Conservation (phyloP, 37 sponge, comb jelly and placozoan genomes). For the Oscarella lobularis region DNA sequence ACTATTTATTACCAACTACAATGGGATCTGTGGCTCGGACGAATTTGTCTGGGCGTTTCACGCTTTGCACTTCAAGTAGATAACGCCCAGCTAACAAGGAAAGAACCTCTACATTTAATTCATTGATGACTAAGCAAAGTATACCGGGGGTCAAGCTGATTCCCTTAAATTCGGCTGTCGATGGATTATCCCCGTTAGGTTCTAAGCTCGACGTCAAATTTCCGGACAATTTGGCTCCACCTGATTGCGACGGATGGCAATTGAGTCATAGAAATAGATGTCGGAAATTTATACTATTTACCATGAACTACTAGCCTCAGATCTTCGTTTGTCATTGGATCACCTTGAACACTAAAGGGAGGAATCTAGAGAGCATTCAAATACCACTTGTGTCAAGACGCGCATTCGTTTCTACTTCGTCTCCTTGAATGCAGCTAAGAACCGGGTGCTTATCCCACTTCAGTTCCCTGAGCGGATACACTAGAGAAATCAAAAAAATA, state of each 20-base stretch:
- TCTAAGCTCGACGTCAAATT: conserved; percentile 12
- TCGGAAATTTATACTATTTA: not conserved
- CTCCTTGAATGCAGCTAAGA: conserved; percentile 6
- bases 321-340: conserved; percentile 24
- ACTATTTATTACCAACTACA: conserved; percentile 45
- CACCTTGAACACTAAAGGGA: conserved; percentile 34
- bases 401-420: conserved; percentile 12
- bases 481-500: too few relatives aligned
- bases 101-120: not conserved
- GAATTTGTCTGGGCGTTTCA: conserved; percentile 7
- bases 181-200: conserved; percentile 32
- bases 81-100: conserved; percentile 41
- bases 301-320: conserved; percentile 30
- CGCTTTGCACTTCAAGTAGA: conserved; percentile 40
- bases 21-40: conserved; percentile 25
- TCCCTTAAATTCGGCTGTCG: conserved; percentile 40
- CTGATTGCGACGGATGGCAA: conserved; percentile 10
- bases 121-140: too few relatives aligned
- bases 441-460: conserved; percentile 30
- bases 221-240: conserved; percentile 34
- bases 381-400: too few relatives aligned
- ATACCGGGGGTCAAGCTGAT: conserved; percentile 43
- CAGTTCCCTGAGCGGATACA: conserved; percentile 20
- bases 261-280: not conserved
- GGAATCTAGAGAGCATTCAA: conserved; percentile 26